Conservation (phyloP, 37 sponge, comb jelly and placozoan species). For the Sycon ciliatum region DNA sequence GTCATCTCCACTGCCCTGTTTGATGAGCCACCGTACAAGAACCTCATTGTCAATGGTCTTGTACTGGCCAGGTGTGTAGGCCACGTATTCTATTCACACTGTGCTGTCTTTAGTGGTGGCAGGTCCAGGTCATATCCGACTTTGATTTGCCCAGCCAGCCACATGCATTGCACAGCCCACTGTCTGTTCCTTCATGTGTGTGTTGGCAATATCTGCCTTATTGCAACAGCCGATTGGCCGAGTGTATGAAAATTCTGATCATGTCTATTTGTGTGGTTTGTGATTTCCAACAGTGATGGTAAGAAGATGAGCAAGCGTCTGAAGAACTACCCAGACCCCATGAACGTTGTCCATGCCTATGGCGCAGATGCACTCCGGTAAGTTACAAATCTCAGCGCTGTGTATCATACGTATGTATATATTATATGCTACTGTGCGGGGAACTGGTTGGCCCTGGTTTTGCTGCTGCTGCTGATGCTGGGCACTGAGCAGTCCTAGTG, state of each 20-base stretch:
- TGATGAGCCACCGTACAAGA: slow-evolving; percentile 91
- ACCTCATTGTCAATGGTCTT: slow-evolving; percentile 93
- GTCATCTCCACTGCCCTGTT: slow-evolving; percentile 90
- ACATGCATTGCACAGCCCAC: no score
- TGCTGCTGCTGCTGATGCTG: no score
- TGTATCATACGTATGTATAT: neutral
- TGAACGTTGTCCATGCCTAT: slow-evolving; percentile 67
- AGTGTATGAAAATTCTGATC: neutral
- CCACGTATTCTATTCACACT: no score
- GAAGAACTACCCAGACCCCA: slow-evolving; percentile 97
- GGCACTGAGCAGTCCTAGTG: no score
- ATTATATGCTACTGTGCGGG: neutral
- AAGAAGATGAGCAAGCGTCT: slow-evolving; percentile 95
- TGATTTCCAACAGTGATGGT: slow-evolving; percentile 53
- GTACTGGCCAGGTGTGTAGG: slow-evolving; percentile 67
- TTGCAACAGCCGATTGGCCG: no score
- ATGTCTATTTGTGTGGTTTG: neutral
- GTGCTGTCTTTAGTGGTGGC: no score
- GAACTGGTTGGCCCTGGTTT: neutral
- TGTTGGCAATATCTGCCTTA: no score
- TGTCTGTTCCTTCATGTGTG: neutral
- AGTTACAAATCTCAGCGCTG: no score
- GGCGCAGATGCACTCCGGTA: slow-evolving; percentile 86
- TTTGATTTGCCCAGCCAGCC: no score
- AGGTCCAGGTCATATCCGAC: no score